Percentiles rank a stretch among this genome's conserved stretches.
These are phyloP conservation scores for Panzeria rudis DNA, from an alignment of 2,888 invertebrate species.

Conservation along the genomic window DNA sequence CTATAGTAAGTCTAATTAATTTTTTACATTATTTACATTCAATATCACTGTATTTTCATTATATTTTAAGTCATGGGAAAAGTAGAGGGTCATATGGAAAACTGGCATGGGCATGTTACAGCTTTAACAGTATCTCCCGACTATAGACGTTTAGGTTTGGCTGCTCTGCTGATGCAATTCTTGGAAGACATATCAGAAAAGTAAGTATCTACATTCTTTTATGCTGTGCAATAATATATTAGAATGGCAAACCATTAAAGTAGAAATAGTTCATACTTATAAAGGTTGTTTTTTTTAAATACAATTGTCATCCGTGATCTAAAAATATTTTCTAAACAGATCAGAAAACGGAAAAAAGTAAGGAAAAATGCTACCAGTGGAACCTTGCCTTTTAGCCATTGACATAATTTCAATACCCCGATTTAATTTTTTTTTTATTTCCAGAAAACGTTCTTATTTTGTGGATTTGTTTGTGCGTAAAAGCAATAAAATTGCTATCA, in stretches of 20 bases:
- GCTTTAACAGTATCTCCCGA: slow-evolving; percentile 98
- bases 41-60: neutral
- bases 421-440: slow-evolving; percentile 59
- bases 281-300: no score
- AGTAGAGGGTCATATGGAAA: slow-evolving; percentile 96
- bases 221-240: no score
- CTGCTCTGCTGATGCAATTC: slow-evolving; percentile 96
- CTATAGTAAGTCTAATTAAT: slow-evolving; percentile 90
- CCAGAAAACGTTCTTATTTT: slow-evolving; percentile 97
- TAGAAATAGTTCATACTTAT: neutral
- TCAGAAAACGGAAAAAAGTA: no score
- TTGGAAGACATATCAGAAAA: slow-evolving; percentile 98
- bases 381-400: no score
- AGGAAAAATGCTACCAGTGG: no score
- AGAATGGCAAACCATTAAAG: neutral
- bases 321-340: no score
- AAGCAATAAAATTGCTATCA: slow-evolving; percentile 98
- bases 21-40: neutral
- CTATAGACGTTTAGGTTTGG: slow-evolving; percentile 95
- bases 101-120: slow-evolving; percentile 99
- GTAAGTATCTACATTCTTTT: slow-evolving; percentile 83
- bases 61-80: slow-evolving; percentile 97
- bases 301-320: no score
- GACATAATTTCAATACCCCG: no score
- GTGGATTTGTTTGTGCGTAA: slow-evolving; percentile 99